Conservation (phyloP, 2,888 invertebrate species). For the Autographa pulchrina region DNA sequence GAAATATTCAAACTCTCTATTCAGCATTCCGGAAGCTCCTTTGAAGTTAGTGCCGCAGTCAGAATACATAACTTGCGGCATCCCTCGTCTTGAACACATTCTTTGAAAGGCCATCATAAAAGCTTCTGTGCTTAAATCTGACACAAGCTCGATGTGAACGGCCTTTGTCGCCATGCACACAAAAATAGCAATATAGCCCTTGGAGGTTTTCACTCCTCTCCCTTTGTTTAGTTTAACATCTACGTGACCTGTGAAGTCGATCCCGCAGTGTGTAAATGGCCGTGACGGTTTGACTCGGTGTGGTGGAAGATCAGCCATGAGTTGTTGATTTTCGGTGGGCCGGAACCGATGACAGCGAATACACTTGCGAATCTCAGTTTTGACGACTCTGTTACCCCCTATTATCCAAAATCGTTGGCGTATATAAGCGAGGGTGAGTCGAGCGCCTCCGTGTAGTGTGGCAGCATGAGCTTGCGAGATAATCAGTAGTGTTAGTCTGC, state of each 20-base stretch:
- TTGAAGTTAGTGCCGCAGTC: conserved; percentile 36
- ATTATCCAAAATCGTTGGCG: no score
- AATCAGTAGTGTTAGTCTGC: no score
- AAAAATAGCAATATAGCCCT: conserved; percentile 34
- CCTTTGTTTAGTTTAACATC: conserved; percentile 17
- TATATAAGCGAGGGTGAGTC: no score
- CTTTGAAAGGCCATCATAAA: conserved; percentile 29
- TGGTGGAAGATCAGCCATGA: conserved; percentile 16
- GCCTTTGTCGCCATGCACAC: conserved; percentile 43
- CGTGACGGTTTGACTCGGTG: conserved; percentile 8
- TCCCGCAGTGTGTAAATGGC: conserved; percentile 23
- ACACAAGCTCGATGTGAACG: conserved; percentile 40
- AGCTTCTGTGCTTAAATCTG: conserved; percentile 26
- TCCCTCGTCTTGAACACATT: conserved; percentile 26
- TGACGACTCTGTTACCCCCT: conserved; percentile 12
- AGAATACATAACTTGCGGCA: conserved; percentile 31
- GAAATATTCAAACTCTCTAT: conserved; percentile 8
- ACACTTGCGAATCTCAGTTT: conserved; percentile 2
- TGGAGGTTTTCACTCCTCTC: conserved; percentile 13
- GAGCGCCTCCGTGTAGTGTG: no score
- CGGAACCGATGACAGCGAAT: conserved; percentile 5
- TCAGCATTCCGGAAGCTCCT: conserved; percentile 8
- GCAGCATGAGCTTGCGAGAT: no score
- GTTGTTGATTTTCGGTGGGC: neutral
- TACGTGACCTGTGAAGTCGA: conserved; percentile 29